These are phyloP conservation scores for Nothoprocta pentlandii DNA, from an alignment of 2,113 vertebrate species.

Conservation along the genomic window DNA sequence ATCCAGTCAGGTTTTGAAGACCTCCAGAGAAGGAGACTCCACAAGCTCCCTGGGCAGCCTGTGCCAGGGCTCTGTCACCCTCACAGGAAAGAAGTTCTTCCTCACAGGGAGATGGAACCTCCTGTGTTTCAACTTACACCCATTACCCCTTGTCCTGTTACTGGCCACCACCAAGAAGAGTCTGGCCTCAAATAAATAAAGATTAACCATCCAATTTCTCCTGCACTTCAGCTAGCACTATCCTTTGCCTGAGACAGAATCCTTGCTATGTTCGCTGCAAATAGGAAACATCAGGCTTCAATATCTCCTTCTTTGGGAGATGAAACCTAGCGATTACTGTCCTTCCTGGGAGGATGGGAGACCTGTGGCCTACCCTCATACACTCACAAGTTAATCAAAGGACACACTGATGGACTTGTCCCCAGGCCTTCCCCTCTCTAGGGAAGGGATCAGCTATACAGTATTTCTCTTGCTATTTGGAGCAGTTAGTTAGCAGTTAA, in stretches of 20 bases:
- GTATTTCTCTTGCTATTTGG: background rate
- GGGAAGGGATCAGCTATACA: background rate
- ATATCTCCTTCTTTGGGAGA: background rate
- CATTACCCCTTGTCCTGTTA: no score
- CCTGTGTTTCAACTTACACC: no score
- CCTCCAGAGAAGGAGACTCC: no score
- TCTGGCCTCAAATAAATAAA: background rate
- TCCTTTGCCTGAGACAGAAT: background rate
- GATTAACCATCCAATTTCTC: background rate
- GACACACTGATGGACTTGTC: background rate
- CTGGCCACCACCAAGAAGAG: no score
- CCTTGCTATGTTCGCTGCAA: background rate
- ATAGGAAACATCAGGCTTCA: background rate
- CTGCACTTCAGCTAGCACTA: background rate
- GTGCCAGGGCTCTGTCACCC: no score
- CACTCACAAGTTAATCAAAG: background rate
- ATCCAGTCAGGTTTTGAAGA: no score
- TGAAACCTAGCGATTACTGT: accelerated
- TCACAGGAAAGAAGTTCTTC: no score
- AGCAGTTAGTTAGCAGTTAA: background rate
- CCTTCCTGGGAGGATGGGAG: background rate
- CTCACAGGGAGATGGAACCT: no score
- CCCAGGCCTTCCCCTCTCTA: background rate
- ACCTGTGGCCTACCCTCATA: background rate
- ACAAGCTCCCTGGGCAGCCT: no score